Evolutionary conservation across 2,888 invertebrate species (phyloP), one percentile per base, ranked within the genome.

Genomic region (Agrotis puta): DNA sequence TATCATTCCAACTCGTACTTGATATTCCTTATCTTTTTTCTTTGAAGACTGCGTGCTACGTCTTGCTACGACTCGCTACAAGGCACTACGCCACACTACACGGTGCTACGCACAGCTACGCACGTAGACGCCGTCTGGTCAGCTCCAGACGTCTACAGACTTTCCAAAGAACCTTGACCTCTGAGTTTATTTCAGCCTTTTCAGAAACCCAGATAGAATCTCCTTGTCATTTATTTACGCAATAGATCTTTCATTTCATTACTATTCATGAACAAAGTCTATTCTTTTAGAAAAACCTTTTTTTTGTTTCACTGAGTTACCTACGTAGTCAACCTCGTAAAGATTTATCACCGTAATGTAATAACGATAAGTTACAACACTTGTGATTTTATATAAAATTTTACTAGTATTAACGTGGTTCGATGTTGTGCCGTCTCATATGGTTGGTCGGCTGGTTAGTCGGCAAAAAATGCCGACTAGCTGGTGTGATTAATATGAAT

Each of bases 161-260:
- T 20, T 11, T 14, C n/a, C 9, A 20, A 54, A 71, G 18, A 22
- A 22, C 9, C 18, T 27, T 27, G 47, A 48, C 22, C 20, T 20
- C 13, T 16, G 5, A 14, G 0, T 18, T 2, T 13, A 5, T 43
- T 27, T 33, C 9, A 2, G 13, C n/a, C 45, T 47, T 14, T 47
- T 58, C 16, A 43, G 7, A 18, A 74, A 47, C 3, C 2, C 18
- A 20, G 33, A 47, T 53, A 51, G 0, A 11, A 33, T 45, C 22
- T 61, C n/a, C 6, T 6, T 22, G 24, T 51, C 9, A 51, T 24
- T 57, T 57, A 72, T 56, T 72, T 39, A 43, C 24, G 39, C 24
- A 43, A 24, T 48, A 27, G 18, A 48, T 24, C 3, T 20, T 47
- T 48, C 2, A 20, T 50, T 50, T 33, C 13, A 50, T 22, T 33